Percentiles rank a stretch among this genome's conserved stretches.
These are phyloP conservation scores for Protonibea diacanthus DNA, from an alignment of 2,797 vertebrate species.

Conservation along the genomic window DNA sequence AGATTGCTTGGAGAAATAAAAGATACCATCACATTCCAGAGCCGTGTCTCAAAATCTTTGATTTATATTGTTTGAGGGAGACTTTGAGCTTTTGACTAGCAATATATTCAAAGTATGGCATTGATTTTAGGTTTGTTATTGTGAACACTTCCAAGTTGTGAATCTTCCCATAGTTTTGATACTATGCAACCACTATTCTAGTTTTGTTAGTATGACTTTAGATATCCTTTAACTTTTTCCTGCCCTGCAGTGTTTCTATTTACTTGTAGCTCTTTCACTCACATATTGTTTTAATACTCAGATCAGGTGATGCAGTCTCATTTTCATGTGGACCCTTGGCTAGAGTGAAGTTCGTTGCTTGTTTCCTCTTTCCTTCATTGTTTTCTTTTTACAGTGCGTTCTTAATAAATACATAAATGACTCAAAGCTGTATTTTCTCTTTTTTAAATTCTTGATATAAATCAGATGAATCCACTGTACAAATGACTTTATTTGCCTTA, in stretches of 20 bases:
- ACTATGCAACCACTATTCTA: neutral
- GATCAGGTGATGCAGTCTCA: neutral
- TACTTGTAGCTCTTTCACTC: neutral
- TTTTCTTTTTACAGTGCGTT: slow-evolving; percentile 53
- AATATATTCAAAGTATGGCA: neutral
- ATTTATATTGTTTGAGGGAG: neutral
- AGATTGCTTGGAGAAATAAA: neutral
- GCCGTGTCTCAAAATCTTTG: neutral
- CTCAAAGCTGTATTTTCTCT: slow-evolving; percentile 4
- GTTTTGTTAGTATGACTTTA: slow-evolving; percentile 2
- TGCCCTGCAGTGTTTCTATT: slow-evolving; percentile 10
- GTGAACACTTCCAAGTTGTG: neutral
- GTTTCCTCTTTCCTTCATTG: slow-evolving; percentile 11
- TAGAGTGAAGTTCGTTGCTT: slow-evolving; percentile 13
- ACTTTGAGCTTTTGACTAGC: neutral
- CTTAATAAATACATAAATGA: slow-evolving; percentile 51
- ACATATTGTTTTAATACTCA: slow-evolving; percentile 11
- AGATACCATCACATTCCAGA: slow-evolving; percentile 56
- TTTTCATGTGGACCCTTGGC: slow-evolving; percentile 4
- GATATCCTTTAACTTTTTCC: neutral
- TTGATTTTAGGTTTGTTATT: slow-evolving; percentile 12
- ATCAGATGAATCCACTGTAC: slow-evolving; percentile 3
- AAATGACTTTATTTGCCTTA: slow-evolving; percentile 48
- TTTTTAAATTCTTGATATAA: slow-evolving; percentile 2
- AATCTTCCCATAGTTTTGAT: slow-evolving; percentile 12